Evolutionary conservation across 2,888 invertebrate genomes (phyloP).

Genomic region (Petrophora chlorosata): DNA sequence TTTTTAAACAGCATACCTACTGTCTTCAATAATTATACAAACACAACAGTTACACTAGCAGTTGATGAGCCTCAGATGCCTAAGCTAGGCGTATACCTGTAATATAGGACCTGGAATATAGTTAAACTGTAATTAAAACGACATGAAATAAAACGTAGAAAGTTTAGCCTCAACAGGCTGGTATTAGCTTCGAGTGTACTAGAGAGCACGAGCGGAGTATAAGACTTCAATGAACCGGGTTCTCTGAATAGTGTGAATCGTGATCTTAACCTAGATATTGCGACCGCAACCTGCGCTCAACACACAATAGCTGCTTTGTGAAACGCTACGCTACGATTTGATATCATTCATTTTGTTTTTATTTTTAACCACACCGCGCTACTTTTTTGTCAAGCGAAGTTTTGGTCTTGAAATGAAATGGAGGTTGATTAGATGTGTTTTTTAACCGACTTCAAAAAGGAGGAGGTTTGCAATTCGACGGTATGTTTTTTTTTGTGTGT

Average conservation of each 20-base stretch:
- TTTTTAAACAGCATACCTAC: no score
- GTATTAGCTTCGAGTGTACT: constrained; percentile 9
- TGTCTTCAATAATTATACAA: no score
- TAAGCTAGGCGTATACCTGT: no score
- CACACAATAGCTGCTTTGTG: constrained; percentile 33
- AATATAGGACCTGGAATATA: no score
- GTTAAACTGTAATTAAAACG: not conserved
- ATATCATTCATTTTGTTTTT: constrained; percentile 25
- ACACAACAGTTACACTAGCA: no score
- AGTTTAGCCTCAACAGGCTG: constrained; percentile 30
- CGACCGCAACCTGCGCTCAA: constrained; percentile 35
- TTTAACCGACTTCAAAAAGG: no score
- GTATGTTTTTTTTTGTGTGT: no score
- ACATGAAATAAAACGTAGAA: constrained; percentile 30
- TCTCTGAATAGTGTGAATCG: constrained; percentile 44
- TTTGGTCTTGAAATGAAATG: constrained; percentile 3
- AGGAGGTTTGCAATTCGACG: no score
- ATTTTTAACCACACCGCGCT: constrained; percentile 8
- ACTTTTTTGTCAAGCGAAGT: constrained; percentile 2
- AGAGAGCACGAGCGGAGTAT: constrained; percentile 35
- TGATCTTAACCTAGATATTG: constrained; percentile 62
- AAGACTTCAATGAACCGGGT: constrained; percentile 48
- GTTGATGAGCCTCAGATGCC: no score
- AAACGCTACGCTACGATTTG: constrained; percentile 29
- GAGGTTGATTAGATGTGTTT: constrained; percentile 10